A percentile compares a stretch with the other conserved stretches of the same genome.
Conservation (phyloP, 2,797 vertebrate species). For the Smutsia gigantea region DNA sequence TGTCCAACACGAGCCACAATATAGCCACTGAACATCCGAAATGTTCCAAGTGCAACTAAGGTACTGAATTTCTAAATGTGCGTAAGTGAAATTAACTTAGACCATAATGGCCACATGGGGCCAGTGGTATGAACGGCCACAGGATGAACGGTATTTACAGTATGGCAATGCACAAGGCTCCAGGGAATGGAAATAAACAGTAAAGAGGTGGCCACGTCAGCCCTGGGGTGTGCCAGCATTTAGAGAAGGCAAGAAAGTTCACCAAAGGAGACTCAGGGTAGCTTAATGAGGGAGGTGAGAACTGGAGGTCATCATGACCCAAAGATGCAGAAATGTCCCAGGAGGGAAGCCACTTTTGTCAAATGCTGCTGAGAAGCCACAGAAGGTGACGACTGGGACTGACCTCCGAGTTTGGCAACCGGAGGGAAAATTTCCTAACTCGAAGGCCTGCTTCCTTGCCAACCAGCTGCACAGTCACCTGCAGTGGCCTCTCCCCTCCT, state of each 20-base stretch:
- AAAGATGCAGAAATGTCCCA: background rate
- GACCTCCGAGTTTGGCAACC: background rate
- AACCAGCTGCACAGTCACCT: fast-evolving
- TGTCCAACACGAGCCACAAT: fast-evolving
- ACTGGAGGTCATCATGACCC: too few relatives aligned
- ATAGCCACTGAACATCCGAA: background rate
- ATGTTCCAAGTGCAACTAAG: background rate
- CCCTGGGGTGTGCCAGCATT: too few relatives aligned
- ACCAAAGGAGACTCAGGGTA: background rate
- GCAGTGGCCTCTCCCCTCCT: background rate
- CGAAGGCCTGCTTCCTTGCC: fast-evolving
- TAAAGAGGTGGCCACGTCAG: background rate
- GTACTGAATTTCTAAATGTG: background rate
- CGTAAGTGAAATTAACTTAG: background rate
- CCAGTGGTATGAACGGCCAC: background rate
- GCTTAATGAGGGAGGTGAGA: background rate
- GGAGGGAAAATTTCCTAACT: background rate
- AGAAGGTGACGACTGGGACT: background rate
- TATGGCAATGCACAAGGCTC: background rate
- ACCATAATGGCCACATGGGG: background rate
- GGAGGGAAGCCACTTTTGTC: background rate
- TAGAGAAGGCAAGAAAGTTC: background rate
- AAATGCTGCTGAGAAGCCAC: background rate
- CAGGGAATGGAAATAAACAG: background rate
- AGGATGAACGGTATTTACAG: fast-evolving